Conservation (phyloP, 2,888 invertebrate species). For the Calameuta pallipes region DNA sequence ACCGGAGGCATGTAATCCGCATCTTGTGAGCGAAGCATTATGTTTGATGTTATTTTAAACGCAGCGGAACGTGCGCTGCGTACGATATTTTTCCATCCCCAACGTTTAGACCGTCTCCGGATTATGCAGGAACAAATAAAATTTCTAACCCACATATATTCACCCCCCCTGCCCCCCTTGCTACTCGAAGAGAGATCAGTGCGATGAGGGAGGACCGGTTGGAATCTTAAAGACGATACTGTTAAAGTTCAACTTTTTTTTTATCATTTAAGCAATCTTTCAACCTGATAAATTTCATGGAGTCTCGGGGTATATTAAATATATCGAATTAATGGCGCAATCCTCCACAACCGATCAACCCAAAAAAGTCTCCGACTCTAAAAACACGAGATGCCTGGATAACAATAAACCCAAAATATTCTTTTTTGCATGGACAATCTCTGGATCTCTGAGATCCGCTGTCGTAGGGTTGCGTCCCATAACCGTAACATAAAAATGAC, state of each 20-base stretch:
- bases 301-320: not conserved
- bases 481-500: not conserved
- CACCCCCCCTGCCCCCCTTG: too few relatives aligned
- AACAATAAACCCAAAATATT: not conserved
- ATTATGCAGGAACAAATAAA: slow-evolving; percentile 26
- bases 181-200: too few relatives aligned
- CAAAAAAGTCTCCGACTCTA: not conserved
- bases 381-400: not conserved
- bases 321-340: not conserved
- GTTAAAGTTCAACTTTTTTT: not conserved
- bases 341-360: not conserved
- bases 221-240: not conserved
- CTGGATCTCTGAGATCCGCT: not conserved
- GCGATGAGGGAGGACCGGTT: not conserved
- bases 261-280: not conserved
- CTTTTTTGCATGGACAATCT: not conserved
- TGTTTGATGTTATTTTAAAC: slow-evolving; percentile 46
- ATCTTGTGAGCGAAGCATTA: slow-evolving; percentile 39
- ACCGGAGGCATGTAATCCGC: slow-evolving; percentile 18
- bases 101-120: slow-evolving; percentile 4
- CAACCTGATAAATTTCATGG: not conserved
- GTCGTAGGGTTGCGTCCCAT: not conserved
- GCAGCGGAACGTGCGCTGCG: slow-evolving; percentile 32
- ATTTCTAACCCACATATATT: slow-evolving; percentile 12
- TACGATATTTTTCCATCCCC: slow-evolving; percentile 30